Evolutionary conservation across 2,888 invertebrate genomes (phyloP), one percentile per base, ranked within the genome.

Genomic region (Epicampocera succincta): DNA sequence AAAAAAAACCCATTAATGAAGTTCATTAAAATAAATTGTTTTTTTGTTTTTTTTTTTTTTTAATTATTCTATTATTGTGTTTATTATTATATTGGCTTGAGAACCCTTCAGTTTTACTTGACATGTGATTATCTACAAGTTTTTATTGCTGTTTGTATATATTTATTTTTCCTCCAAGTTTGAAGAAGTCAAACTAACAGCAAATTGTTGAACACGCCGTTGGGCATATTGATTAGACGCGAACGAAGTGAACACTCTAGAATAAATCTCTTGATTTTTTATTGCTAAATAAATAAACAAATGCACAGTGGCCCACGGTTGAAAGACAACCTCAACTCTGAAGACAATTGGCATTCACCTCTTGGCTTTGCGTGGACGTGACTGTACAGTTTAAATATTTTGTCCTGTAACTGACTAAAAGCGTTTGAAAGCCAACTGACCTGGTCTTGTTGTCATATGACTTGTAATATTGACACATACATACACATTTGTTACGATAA

Each of bases 191-290:
- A 33, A 33, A 33, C 5, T 11, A 56, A 19, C 56, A 56, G 13
- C 56, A 40, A 56, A 56, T 17, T 19, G 3, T 73, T 33, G 4
- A 54, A 54, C 19, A 46, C n/a, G 25, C 65, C 66, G 40, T 75
- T 50, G 11, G 58, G 58, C 21, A 75, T 75, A 48, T 9, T 50
- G 74, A 75, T 75, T 58, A 75, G 66, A 58, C 48, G 65, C 11
- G 42, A 58, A 50, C 40, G 21, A 56, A 56, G 6, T 29, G 0
- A 40, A 40, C 69, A 60, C 58, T 71, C 19, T 33, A 38, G 19
- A 19, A 44, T 4, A 69, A 46, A 42, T 15, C 15, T 46, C 8
- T 42, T 42, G 2, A 8, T 42, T 3, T 42, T 52, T 11, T 40
- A 54, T 19, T 60, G 21, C 13, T 12, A 42, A 17, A 19, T 17